Evolutionary conservation across 1,140 invertebrate species (phyloP), one percentile per base, ranked within the genome.

Genomic region (Arion vulgaris): DNA sequence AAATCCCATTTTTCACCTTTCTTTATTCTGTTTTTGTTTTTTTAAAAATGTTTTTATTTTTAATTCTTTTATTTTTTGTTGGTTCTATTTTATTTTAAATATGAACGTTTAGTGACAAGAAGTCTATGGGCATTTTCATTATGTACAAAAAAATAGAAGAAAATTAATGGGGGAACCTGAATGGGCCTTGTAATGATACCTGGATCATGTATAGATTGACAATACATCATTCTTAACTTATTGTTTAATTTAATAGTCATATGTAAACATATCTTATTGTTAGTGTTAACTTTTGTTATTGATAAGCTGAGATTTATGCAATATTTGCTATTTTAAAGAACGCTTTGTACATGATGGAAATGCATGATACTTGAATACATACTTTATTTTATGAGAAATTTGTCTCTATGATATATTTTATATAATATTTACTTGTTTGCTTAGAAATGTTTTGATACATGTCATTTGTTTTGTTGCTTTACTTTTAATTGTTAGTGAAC

Each of bases 171-270:
- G 13, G n/a, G n/a, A 15, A 49, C 5, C 39, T 38, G 39, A 75
- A 26, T 75, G 82, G 82, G 82, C 82, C 82, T 83, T 83, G 82
- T 83, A 53, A 75, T 80, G 82, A 83, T 83, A 83, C 82, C 82
- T 49, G 39, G 73, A 75, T 1, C 62, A 66, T 28, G 32, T 17
- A 2, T 66, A 66, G 62, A 26, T 28, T 32, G 62, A 32, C 28
- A 66, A 15, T 23, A 9, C 26, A 11, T 49, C 53, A 57, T 57
- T 57, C 2, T 19, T 57, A 5, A 57, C 53, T 57, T 57, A 5
- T 15, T 57, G 2, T 5, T 57, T 57, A 57, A 57, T 23, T 9
- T 57, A 19, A 15, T 45, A 45, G 41, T 15, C 5, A 57, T 23
- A 23, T 57, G 53, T 57, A 4, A 57, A 15, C 53, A 57, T 57